phyloP scores from a whole-genome alignment of 2,113 vertebrate species.

The Mungos mungo region DNA sequence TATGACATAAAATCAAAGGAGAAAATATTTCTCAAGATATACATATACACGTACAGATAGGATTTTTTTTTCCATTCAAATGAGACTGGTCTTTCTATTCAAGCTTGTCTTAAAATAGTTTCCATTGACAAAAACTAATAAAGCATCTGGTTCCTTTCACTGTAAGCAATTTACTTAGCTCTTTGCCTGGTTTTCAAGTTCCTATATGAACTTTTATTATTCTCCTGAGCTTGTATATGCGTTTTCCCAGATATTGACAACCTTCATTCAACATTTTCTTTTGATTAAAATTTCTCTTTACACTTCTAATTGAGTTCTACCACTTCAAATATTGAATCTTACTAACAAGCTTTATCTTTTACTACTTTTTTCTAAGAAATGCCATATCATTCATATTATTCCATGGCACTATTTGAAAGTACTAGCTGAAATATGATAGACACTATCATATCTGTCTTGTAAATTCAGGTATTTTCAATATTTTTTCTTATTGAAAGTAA shows the following conservation, averaged over 20 bases:
- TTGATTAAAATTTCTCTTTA: conserved; percentile 54
- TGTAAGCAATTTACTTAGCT: not conserved
- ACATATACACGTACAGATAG: not conserved
- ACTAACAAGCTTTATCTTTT: conserved; percentile 34
- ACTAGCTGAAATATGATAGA: conserved; percentile 12
- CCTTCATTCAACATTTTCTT: conserved; percentile 22
- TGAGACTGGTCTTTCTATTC: not conserved
- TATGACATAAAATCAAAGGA: not conserved
- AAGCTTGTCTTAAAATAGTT: not conserved
- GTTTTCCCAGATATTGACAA: not conserved
- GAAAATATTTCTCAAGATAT: not conserved
- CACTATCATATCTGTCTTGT: not conserved
- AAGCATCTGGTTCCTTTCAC: not conserved
- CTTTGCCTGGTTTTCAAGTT: not conserved
- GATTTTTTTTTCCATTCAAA: not conserved
- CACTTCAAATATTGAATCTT: conserved; percentile 54
- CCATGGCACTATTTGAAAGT: not conserved
- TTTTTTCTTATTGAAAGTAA: conserved; percentile 19
- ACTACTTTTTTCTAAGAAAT: conserved; percentile 30
- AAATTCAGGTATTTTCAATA: not conserved
- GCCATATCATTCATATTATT: not conserved
- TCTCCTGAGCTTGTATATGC: not conserved
- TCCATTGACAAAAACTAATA: not conserved
- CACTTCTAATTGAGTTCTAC: conserved; percentile 45
- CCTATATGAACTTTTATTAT: not conserved